Conservation (phyloP, 2,113 vertebrate genomes). For the Chamaetylas fuelleborni region DNA sequence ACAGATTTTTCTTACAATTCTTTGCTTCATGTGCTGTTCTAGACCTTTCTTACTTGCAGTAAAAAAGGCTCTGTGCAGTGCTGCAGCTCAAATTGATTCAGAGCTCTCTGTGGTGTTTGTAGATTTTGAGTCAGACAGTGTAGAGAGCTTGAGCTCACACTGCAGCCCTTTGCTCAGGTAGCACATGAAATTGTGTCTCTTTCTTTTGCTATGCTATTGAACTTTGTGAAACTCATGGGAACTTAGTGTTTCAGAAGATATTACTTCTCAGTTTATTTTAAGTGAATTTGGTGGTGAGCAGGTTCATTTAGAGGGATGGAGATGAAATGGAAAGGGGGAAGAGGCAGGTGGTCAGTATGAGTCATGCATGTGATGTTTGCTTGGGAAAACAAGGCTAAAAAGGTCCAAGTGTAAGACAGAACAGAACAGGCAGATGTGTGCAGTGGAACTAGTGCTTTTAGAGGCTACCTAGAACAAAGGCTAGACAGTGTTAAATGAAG, state of each 20-base stretch:
- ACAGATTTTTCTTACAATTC: background rate
- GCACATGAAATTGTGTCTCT: background rate
- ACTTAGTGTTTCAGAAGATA: background rate
- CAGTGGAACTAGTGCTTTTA: background rate
- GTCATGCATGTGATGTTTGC: background rate
- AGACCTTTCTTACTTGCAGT: background rate
- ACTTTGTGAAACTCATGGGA: background rate
- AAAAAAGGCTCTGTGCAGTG: background rate
- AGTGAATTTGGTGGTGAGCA: background rate
- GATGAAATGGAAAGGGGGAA: background rate
- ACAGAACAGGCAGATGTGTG: background rate
- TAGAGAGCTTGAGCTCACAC: background rate
- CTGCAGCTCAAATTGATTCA: background rate
- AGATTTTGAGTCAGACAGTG: background rate
- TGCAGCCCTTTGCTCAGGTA: background rate
- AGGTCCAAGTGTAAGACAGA: background rate
- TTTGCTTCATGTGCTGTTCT: background rate
- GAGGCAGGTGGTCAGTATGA: background rate
- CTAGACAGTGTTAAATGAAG: too few relatives aligned
- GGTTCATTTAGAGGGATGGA: background rate
- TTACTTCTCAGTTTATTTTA: background rate
- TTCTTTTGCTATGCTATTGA: background rate
- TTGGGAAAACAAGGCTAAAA: background rate
- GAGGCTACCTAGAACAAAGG: too few relatives aligned
- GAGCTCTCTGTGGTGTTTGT: background rate